Percentiles rank a stretch among this genome's conserved stretches.
phyloP scores from a whole-genome alignment of 2,113 vertebrate genomes.

The Apeltes quadracus region DNA sequence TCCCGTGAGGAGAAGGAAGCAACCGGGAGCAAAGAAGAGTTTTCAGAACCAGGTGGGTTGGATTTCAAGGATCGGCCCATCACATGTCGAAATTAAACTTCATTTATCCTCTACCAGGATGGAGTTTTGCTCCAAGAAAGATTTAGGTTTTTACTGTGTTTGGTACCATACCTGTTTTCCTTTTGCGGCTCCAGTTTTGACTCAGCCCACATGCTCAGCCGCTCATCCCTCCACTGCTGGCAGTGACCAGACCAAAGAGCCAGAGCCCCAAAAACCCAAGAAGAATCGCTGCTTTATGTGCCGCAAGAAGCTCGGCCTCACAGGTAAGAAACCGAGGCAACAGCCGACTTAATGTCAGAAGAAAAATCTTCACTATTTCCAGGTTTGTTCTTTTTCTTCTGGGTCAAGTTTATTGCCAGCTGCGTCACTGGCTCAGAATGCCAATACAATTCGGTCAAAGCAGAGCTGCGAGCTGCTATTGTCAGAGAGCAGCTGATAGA shows the following conservation, averaged over 20 bases:
- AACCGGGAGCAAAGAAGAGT: constrained; percentile 58
- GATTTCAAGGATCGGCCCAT: not conserved
- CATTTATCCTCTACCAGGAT: not conserved
- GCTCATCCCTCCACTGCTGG: constrained; percentile 55
- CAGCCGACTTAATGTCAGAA: no score
- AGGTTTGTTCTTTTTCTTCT: not conserved
- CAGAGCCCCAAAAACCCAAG: constrained; percentile 80
- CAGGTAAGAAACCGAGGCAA: constrained; percentile 73
- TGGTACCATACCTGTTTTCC: not conserved
- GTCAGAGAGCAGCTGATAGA: not conserved
- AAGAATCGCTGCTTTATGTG: constrained; percentile 89
- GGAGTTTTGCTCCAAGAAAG: not conserved
- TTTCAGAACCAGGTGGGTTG: constrained; percentile 68
- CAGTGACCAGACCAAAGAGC: constrained; percentile 69
- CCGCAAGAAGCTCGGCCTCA: constrained; percentile 88
- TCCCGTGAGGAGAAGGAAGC: constrained; percentile 77
- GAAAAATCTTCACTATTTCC: not conserved
- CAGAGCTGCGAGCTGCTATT: no score
- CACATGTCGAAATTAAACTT: not conserved
- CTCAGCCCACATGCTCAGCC: constrained; percentile 63
- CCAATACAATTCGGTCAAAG: not conserved
- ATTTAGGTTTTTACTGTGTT: not conserved
- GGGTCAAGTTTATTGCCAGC: not conserved
- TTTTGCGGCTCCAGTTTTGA: constrained; percentile 57
- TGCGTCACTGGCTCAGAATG: not conserved